Evolutionary conservation across 2,113 vertebrate genomes (phyloP).

Genomic region (Nesogale talazaci): DNA sequence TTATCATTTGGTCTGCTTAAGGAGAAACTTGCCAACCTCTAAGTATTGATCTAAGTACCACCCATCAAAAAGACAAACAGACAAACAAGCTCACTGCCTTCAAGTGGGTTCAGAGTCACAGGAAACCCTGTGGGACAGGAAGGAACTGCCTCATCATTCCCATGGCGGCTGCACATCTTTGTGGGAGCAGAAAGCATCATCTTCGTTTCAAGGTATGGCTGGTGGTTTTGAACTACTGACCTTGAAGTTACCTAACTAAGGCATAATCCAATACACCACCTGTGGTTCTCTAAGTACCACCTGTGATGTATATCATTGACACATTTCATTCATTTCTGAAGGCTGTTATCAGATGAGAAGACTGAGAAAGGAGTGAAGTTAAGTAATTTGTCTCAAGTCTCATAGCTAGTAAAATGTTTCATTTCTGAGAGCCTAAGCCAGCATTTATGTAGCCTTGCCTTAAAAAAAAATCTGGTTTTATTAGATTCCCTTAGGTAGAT

Average conservation of each 20-base stretch:
- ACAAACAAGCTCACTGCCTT: too few relatives aligned
- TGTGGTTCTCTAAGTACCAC: neutral
- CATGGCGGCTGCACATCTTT: too few relatives aligned
- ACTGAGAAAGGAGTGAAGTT: neutral
- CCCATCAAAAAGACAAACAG: too few relatives aligned
- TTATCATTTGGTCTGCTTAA: neutral
- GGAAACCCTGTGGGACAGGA: too few relatives aligned
- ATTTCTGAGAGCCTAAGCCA: neutral
- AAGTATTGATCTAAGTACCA: neutral
- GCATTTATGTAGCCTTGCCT: neutral
- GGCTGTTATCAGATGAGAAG: neutral
- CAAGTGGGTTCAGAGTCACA: too few relatives aligned
- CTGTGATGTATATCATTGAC: neutral
- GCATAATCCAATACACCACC: too few relatives aligned
- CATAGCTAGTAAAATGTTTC: neutral
- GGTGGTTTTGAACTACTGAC: too few relatives aligned
- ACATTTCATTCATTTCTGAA: neutral
- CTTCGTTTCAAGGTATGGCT: too few relatives aligned
- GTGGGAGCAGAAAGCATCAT: too few relatives aligned
- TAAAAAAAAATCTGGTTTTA: neutral
- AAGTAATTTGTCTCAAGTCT: neutral
- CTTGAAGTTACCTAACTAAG: too few relatives aligned
- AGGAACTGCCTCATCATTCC: too few relatives aligned
- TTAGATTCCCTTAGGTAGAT: neutral
- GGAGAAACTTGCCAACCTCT: neutral